phyloP scores from a whole-genome alignment of 2,113 vertebrate genomes.

The Rattus norvegicus region DNA sequence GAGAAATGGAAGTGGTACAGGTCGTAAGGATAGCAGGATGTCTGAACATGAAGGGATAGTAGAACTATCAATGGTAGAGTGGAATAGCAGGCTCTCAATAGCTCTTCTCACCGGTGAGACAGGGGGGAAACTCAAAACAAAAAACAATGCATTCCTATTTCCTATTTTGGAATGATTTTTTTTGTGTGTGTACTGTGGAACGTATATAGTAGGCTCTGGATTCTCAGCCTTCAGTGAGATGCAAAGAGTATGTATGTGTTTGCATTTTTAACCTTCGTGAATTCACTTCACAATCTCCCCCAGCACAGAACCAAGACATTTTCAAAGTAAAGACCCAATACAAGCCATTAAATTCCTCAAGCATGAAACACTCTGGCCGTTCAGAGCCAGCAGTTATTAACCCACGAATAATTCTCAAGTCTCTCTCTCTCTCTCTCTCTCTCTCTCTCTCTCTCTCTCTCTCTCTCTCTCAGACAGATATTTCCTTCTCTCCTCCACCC shows the following conservation, averaged over 20 bases:
- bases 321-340: slow-evolving; percentile 82
- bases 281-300: slow-evolving; percentile 79
- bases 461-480: background rate
- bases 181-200: background rate
- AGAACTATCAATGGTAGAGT: background rate
- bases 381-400: slow-evolving; percentile 75
- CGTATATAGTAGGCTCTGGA: slow-evolving; percentile 52
- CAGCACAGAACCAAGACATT: slow-evolving; percentile 78
- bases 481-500: background rate
- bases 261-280: slow-evolving; percentile 83
- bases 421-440: background rate
- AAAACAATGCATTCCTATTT: background rate
- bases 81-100: background rate
- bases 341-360: slow-evolving; percentile 76
- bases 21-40: slow-evolving; percentile 63
- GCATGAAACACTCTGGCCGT: slow-evolving; percentile 79
- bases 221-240: slow-evolving; percentile 63
- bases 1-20: slow-evolving; percentile 30
- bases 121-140: background rate
- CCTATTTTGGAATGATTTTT: slow-evolving; percentile 38
- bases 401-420: slow-evolving; percentile 76
- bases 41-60: slow-evolving; percentile 42
- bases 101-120: slow-evolving; percentile 1
- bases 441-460: background rate
- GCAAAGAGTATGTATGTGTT: slow-evolving; percentile 70